A percentile compares a stretch with the other conserved stretches of the same genome.
Conservation (phyloP, 2,113 vertebrate species). For the Cricetomys ansorgei region DNA sequence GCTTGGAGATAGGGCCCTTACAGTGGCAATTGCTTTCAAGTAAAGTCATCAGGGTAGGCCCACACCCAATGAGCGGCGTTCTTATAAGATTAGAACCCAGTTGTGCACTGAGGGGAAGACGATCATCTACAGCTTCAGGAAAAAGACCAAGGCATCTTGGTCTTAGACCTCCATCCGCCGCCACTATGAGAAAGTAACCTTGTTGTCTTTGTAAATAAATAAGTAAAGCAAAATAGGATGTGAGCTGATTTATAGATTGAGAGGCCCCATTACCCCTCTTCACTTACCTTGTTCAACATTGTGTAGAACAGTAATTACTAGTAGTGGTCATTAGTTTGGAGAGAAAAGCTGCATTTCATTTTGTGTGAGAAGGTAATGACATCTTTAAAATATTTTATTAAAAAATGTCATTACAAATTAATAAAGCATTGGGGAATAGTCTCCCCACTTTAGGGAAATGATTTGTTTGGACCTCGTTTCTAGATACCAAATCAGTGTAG, state of each 20-base stretch:
- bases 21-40: not conserved
- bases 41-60: not conserved
- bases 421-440: not conserved
- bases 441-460: not conserved
- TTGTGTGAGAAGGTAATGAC: conserved; percentile 51
- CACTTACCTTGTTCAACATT: not conserved
- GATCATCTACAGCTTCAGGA: not conserved
- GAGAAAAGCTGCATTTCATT: conserved; percentile 1
- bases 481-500: not conserved
- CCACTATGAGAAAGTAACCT: not conserved
- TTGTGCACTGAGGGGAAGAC: not conserved
- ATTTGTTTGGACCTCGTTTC: conserved; percentile 21
- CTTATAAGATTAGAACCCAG: not conserved
- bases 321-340: not conserved
- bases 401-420: conserved; percentile 29
- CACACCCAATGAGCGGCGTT: not conserved
- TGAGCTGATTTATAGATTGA: not conserved
- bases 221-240: not conserved
- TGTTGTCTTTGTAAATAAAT: not conserved
- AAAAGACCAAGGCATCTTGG: not conserved
- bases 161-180: not conserved
- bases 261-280: not conserved
- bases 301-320: not conserved
- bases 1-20: not conserved
- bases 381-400: conserved; percentile 9